A percentile compares a stretch with the other conserved stretches of the same genome.
These are phyloP conservation scores for Drosophila persimilis DNA, from an alignment of 1,140 invertebrate species.

Conservation along the genomic window DNA sequence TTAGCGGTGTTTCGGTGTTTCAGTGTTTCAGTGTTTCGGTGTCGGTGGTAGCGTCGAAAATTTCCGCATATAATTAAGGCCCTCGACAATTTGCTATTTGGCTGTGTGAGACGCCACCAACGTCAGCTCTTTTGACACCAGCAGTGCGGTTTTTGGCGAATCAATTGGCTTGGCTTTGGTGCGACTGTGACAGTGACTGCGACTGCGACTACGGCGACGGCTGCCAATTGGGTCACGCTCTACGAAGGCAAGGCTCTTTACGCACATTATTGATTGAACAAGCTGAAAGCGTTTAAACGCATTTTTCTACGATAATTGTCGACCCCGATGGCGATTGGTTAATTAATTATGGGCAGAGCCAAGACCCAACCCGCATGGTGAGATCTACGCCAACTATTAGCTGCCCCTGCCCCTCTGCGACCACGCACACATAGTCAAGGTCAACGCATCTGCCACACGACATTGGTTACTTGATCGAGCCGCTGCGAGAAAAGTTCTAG, in stretches of 20 bases:
- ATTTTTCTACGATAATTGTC: conserved; percentile 53
- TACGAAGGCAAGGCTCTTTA: conserved; percentile 18
- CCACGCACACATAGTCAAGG: conserved; percentile 37
- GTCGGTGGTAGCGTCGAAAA: conserved; percentile 32
- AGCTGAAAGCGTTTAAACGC: conserved; percentile 46
- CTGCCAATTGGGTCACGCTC: conserved; percentile 40
- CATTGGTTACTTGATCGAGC: conserved; percentile 29
- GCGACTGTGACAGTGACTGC: background rate
- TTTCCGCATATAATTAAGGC: conserved; percentile 49
- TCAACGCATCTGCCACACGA: conserved; percentile 53
- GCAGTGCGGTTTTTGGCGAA: conserved; percentile 21
- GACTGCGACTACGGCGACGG: background rate
- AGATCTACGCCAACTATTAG: conserved; percentile 15
- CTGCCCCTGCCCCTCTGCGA: conserved; percentile 16
- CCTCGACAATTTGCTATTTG: conserved; percentile 26
- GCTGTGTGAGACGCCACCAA: conserved; percentile 1
- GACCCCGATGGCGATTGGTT: conserved; percentile 37
- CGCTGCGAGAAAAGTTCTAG: conserved; percentile 54
- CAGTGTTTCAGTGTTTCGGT: conserved; percentile 46
- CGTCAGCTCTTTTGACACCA: conserved; percentile 38
- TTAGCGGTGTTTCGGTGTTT: conserved; percentile 34
- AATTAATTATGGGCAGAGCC: conserved; percentile 57
- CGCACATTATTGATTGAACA: conserved; percentile 38
- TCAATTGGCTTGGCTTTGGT: conserved; percentile 26
- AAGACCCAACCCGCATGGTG: conserved; percentile 51